Conservation (phyloP, 2,888 invertebrate genomes). For the Epistrophe grossulariae region DNA sequence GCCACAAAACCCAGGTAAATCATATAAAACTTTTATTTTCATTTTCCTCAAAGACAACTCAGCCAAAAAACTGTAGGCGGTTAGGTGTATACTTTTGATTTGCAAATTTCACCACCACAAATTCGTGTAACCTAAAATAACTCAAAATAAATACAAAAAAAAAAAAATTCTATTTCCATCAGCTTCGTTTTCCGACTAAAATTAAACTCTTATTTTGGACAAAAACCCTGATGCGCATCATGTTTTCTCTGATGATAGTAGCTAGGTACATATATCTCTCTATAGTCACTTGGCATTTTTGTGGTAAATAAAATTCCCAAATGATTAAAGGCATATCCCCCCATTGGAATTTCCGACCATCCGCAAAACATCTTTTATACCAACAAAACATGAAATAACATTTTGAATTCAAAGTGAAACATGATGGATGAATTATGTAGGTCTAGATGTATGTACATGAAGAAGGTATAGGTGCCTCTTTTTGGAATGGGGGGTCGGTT, state of each 20-base stretch:
- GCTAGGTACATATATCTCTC: too few species aligned
- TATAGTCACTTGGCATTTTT: conserved; percentile 42
- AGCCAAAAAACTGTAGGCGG: background rate
- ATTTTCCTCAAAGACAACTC: conserved; percentile 13
- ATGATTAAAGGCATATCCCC: conserved; percentile 49
- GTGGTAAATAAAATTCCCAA: conserved; percentile 67
- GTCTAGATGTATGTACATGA: background rate
- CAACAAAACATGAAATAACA: conserved; percentile 55
- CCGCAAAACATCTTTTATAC: conserved; percentile 26
- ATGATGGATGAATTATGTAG: conserved; percentile 72
- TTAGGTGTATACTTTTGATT: background rate
- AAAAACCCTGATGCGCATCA: background rate
- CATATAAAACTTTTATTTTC: too few species aligned
- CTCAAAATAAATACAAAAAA: background rate
- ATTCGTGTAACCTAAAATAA: background rate
- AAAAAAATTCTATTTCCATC: background rate
- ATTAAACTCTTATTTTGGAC: conserved; percentile 49
- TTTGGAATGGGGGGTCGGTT: background rate
- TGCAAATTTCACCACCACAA: background rate
- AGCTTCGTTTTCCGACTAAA: conserved; percentile 8
- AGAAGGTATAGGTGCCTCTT: background rate
- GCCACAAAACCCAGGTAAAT: too few species aligned
- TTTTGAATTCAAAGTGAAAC: conserved; percentile 59
- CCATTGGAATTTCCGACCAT: conserved; percentile 33
- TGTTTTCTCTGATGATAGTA: background rate